Evolutionary conservation across 1,140 invertebrate genomes (phyloP).

Genomic region (Zaprionus ghesquierei): DNA sequence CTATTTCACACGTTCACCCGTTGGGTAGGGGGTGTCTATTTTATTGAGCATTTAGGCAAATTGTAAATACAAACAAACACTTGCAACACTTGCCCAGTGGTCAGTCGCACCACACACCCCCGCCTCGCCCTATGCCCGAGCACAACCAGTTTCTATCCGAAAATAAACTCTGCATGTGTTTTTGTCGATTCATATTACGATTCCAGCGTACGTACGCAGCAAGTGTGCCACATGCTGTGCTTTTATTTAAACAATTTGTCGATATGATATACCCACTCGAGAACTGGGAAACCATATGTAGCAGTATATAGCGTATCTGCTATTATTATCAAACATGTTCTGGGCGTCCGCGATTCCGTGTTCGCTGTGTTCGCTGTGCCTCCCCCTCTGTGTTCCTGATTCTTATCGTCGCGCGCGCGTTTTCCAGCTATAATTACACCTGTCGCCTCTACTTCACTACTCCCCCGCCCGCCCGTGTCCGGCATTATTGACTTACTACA

Average conservation of each 20-base stretch:
- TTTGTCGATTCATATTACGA: conserved; percentile 40
- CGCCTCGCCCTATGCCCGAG: too few species aligned
- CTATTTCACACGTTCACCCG: conserved; percentile 9
- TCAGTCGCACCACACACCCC: not conserved
- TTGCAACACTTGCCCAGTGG: conserved; percentile 25
- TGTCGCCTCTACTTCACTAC: too few species aligned
- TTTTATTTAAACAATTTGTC: conserved; percentile 58
- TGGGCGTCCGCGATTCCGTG: not conserved
- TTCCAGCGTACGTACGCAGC: conserved; percentile 46
- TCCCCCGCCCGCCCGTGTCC: not conserved
- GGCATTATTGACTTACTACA: conserved; percentile 20
- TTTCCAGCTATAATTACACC: conserved; percentile 11
- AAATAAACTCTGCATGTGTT: conserved; percentile 30
- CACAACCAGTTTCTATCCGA: conserved; percentile 20
- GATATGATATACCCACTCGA: conserved; percentile 11
- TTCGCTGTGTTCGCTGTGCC: not conserved
- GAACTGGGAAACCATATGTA: not conserved
- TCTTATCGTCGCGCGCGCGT: conserved; percentile 13
- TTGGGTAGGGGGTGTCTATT: conserved; percentile 38
- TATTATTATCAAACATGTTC: not conserved
- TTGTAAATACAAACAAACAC: conserved; percentile 30
- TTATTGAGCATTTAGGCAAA: conserved; percentile 27
- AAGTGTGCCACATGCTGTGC: conserved; percentile 45
- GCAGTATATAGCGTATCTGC: not conserved
- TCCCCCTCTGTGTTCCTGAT: conserved; percentile 1